phyloP scores from a whole-genome alignment of 1,140 invertebrate species.

The Prorops nasuta region DNA sequence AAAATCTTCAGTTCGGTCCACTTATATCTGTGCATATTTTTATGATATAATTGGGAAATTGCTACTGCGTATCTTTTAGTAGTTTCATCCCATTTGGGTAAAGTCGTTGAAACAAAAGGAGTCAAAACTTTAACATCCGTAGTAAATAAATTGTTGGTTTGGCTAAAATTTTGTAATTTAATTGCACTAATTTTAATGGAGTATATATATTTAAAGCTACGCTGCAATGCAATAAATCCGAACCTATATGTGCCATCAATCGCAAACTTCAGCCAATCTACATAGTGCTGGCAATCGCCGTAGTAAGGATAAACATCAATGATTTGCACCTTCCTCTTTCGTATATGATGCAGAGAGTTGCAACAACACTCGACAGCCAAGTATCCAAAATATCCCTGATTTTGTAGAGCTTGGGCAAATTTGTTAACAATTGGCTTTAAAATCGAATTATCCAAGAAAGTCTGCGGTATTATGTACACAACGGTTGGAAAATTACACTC shows the following conservation, averaged over 20 bases:
- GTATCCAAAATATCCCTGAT: constrained; percentile 25
- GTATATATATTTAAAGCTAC: not conserved
- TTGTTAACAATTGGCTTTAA: constrained; percentile 9
- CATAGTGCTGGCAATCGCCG: constrained; percentile 12
- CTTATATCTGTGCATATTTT: constrained; percentile 6
- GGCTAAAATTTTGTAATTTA: too few species aligned
- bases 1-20: constrained; percentile 13
- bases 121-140: too few species aligned
- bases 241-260: constrained; percentile 19
- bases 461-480: constrained; percentile 23
- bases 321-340: constrained; percentile 7
- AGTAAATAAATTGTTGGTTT: too few species aligned
- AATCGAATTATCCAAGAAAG: constrained; percentile 4
- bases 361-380: constrained; percentile 19
- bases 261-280: constrained; percentile 24
- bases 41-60: constrained; percentile 15
- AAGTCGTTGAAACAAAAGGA: too few species aligned
- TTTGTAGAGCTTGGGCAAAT: constrained; percentile 12
- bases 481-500: constrained; percentile 1
- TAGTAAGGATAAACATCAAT: constrained; percentile 17
- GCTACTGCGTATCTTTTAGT: constrained; percentile 14
- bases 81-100: constrained; percentile 22
- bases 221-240: not conserved
- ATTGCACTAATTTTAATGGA: too few species aligned
- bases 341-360: constrained; percentile 1